These are phyloP conservation scores for Palythoa grandis DNA, from an alignment of 92 coral and sea anemone species.

Conservation along the genomic window DNA sequence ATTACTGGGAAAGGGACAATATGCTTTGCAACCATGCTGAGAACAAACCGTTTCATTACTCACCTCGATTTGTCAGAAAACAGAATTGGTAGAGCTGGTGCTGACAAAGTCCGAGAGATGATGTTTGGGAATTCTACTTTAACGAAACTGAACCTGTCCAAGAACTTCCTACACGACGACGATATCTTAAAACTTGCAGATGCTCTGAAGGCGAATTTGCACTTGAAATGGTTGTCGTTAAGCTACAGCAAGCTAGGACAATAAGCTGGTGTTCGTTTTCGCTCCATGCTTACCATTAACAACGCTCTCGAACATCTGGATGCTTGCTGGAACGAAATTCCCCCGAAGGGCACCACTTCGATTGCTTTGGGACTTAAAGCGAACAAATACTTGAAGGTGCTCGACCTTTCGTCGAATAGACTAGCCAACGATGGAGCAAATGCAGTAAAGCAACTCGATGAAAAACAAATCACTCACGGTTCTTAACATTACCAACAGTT, in stretches of 20 bases:
- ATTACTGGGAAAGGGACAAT: conserved; percentile 48
- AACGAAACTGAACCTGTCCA: conserved; percentile 52
- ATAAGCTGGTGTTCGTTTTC: conserved; percentile 47
- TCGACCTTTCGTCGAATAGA: conserved; percentile 69
- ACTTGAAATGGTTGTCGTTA: conserved; percentile 55
- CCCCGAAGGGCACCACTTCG: conserved; percentile 53
- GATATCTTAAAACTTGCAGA: conserved; percentile 53
- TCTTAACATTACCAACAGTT: conserved; percentile 59
- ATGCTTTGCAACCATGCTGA: conserved; percentile 55
- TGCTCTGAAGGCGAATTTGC: conserved; percentile 49
- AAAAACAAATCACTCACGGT: conserved; percentile 45
- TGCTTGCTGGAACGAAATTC: conserved; percentile 69
- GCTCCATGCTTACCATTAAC: conserved; percentile 47
- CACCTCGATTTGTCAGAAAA: conserved; percentile 68
- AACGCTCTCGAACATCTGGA: conserved; percentile 59
- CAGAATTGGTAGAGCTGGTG: conserved; percentile 60
- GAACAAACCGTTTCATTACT: conserved; percentile 52
- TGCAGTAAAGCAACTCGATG: conserved; percentile 49
- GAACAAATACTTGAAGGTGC: conserved; percentile 53
- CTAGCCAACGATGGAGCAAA: conserved; percentile 59
- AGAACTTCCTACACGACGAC: conserved; percentile 45
- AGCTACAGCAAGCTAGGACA: conserved; percentile 62
- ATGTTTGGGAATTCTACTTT: conserved; percentile 52
- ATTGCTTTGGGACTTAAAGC: conserved; percentile 49
- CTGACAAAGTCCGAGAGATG: conserved; percentile 49